Base-by-base conservation (phyloP, 1,140 invertebrate genomes). In the Saxidomus purpurata region DNA sequence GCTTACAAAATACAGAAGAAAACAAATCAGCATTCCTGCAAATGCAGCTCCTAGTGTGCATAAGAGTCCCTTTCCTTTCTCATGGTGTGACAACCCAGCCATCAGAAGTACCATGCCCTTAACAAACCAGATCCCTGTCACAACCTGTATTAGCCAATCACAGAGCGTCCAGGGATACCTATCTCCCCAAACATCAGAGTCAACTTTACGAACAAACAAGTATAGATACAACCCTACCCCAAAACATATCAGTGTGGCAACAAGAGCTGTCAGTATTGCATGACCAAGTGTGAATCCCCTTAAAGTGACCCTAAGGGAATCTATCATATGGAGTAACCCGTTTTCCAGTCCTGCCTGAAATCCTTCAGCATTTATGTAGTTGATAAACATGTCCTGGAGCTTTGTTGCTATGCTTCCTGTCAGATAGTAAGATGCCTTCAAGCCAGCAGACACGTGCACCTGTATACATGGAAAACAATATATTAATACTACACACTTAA, bases 121-220 rank as follows among this genome's bases (percentile, higher is more conserved):
- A 13, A 79, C n/a, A 31, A 74, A 67, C n/a, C 15, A 76, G n/a
- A 86, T 34, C 0, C 83, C 83, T 22, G 63, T 76, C 2, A 74
- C 47, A 2, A 55, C 22, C 40, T 59, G 8, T n/a, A 86, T 9
- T 13, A 86, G 9, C 28, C 6, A 38, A 28, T 79, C 85, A 22
- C 19, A 31, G 11, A 77, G 0, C 11, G 15, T 13, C 69, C 74
- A 79, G 9, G 31, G 34, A 0, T 47, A 19, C 9, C 25, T 36
- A n/a, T 49, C n/a, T 22, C 55, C 74, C 85, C 85, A 87, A 2
- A 87, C 59, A 59, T 79, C 40, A 0, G 38, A 28, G 22, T 87
- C 52, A 17, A n/a, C n/a, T n/a, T 79, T 59, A 0, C 71, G 17
- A n/a, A 74, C 55, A 2, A 79, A 36, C 9, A 87, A 4, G 47